Evolutionary conservation across 2,797 vertebrate species (phyloP).

Genomic region (Acanthornis magna): DNA sequence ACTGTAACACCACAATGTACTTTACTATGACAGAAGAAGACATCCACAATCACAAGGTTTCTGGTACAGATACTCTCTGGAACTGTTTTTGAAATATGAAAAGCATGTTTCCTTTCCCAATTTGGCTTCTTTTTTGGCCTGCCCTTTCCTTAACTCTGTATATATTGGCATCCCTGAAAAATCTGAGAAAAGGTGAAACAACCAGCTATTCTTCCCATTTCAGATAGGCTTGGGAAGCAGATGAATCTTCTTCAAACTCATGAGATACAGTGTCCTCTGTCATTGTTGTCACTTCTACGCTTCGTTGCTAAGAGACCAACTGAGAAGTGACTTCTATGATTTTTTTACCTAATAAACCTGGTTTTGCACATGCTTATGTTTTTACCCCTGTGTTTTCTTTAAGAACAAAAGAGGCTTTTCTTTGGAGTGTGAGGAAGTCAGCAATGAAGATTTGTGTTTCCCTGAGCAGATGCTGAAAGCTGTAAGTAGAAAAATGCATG

Average conservation of each 20-base stretch:
- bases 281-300: neutral
- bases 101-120: neutral
- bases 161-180: neutral
- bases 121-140: neutral
- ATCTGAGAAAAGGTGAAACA: neutral
- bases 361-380: neutral
- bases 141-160: neutral
- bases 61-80: neutral
- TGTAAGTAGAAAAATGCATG: conserved; percentile 21
- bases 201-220: neutral
- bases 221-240: neutral
- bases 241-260: neutral
- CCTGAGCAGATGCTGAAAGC: conserved; percentile 32
- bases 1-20: neutral
- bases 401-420: conserved; percentile 42
- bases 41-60: neutral
- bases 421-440: conserved; percentile 16
- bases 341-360: neutral
- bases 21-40: neutral
- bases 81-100: neutral
- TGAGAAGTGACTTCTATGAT: neutral
- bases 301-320: neutral
- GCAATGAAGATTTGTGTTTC: neutral
- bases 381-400: neutral
- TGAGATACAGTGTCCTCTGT: neutral